Conservation (phyloP, 2,888 invertebrate species). For the Apantesis nais region DNA sequence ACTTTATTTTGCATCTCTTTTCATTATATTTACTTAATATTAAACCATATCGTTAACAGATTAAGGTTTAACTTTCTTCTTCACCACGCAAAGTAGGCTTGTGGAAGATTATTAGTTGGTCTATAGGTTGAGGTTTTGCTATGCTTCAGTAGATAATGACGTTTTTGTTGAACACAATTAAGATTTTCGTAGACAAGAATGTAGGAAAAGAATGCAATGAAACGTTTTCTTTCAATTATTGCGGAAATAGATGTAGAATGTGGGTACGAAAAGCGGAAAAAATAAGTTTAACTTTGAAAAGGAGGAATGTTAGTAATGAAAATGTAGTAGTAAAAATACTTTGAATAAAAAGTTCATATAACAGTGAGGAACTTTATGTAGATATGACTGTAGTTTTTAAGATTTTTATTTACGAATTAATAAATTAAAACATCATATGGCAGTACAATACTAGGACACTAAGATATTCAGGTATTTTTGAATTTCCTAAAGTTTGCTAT, state of each 20-base stretch:
- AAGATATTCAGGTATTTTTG: not conserved
- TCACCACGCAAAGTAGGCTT: conserved; percentile 23
- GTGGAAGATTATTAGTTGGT: conserved; percentile 43
- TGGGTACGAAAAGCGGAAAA: not conserved
- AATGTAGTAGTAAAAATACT: too few species aligned
- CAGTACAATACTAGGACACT: not conserved
- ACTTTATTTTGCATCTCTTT: not conserved
- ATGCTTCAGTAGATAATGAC: conserved; percentile 42
- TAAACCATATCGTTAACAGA: not conserved
- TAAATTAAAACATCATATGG: too few species aligned
- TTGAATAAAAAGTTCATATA: too few species aligned
- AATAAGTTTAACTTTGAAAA: not conserved
- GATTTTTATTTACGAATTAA: too few species aligned
- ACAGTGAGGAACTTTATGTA: not conserved
- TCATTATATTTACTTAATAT: conserved; percentile 7
- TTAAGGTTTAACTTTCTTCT: not conserved
- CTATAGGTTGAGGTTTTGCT: conserved; percentile 46
- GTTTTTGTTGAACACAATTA: conserved; percentile 21
- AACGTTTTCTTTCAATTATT: conserved; percentile 8
- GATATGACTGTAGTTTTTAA: not conserved
- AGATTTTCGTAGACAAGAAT: conserved; percentile 14
- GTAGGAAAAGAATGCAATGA: conserved; percentile 12
- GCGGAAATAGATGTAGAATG: not conserved
- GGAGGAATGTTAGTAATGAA: not conserved
- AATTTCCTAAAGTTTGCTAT: too few species aligned